Evolutionary conservation across 64 coral and sea anemone species (phyloP).

Genomic region (Pachyseris speciosa): DNA sequence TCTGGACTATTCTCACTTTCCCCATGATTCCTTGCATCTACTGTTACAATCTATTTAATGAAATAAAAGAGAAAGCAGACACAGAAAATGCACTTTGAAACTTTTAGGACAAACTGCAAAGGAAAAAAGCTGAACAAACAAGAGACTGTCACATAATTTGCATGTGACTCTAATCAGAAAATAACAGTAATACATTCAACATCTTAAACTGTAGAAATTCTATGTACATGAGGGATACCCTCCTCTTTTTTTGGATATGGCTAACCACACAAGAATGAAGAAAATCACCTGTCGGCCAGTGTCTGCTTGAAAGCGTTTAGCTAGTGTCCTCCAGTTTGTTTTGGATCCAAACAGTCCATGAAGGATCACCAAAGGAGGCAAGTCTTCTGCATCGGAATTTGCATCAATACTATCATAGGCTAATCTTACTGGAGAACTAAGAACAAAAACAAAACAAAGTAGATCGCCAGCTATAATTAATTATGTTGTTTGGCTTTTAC

Average conservation of each 20-base stretch:
- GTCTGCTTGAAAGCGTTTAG: constrained; percentile 59
- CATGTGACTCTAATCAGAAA: no score
- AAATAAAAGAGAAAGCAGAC: background rate
- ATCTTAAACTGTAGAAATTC: no score
- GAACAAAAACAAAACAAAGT: background rate
- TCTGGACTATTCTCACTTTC: constrained; percentile 68
- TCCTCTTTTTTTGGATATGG: background rate
- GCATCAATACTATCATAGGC: constrained; percentile 69
- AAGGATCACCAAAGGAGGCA: constrained; percentile 78
- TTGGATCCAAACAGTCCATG: constrained; percentile 99
- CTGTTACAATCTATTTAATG: constrained; percentile 71
- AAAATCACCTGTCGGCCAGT: constrained; percentile 78
- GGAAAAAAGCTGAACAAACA: no score
- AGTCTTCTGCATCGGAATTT: constrained; percentile 44
- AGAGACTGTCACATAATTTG: no score
- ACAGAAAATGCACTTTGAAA: background rate
- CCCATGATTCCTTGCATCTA: constrained; percentile 97
- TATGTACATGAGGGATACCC: background rate
- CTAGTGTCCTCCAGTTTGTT: constrained; percentile 94
- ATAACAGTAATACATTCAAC: no score
- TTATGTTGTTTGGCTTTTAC: no score
- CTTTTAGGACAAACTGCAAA: no score
- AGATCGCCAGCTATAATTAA: background rate
- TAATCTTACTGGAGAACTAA: constrained; percentile 69
- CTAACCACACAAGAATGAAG: background rate